Conservation (phyloP, 1,140 invertebrate species). For the Berghia stephanieae region DNA sequence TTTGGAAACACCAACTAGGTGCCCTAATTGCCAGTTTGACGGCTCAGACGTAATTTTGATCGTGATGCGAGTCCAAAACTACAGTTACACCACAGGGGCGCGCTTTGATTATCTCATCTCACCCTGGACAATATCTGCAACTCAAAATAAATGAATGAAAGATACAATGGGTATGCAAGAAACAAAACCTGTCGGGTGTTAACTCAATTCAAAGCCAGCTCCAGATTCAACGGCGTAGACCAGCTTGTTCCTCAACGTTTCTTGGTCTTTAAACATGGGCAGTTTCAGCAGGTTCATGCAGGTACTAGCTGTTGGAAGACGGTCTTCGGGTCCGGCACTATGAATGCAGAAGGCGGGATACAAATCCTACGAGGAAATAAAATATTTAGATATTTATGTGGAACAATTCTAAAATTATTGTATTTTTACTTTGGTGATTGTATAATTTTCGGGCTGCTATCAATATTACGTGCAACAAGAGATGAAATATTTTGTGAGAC, state of each 20-base stretch:
- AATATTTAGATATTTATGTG: not conserved
- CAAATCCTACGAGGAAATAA: constrained; percentile 76
- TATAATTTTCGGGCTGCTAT: too few relatives aligned
- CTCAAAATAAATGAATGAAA: not conserved
- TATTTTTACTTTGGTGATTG: too few relatives aligned
- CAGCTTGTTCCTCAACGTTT: constrained; percentile 83
- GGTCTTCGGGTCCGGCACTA: constrained; percentile 82
- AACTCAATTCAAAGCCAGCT: constrained; percentile 92
- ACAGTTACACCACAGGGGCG: too few relatives aligned
- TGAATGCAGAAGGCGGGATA: constrained; percentile 95
- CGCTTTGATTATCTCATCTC: not conserved
- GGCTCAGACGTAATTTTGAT: not conserved
- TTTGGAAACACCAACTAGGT: too few relatives aligned
- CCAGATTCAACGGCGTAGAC: constrained; percentile 93
- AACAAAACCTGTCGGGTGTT: not conserved
- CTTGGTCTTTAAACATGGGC: constrained; percentile 85
- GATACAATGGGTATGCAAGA: not conserved
- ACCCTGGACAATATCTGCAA: not conserved
- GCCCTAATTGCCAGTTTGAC: not conserved
- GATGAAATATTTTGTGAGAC: too few relatives aligned
- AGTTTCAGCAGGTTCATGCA: constrained; percentile 98
- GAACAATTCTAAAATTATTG: not conserved
- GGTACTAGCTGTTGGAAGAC: constrained; percentile 93
- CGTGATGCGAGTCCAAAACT: too few relatives aligned
- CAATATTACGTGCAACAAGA: too few relatives aligned